Evolutionary conservation across 2,888 invertebrate genomes (phyloP).

Genomic region (Phyto melanocephala): DNA sequence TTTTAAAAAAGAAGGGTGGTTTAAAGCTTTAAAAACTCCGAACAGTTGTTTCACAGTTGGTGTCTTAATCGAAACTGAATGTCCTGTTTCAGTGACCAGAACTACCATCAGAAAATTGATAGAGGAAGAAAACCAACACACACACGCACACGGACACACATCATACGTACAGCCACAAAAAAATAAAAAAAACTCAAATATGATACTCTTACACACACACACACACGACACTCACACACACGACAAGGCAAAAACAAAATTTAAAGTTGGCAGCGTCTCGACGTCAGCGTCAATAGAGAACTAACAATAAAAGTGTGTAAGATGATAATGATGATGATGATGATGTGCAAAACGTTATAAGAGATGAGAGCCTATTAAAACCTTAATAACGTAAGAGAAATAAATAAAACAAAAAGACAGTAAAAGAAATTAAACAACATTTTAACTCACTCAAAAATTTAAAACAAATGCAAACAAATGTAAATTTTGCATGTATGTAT

Average conservation of each 20-base stretch:
- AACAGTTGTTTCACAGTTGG: slow-evolving; percentile 49
- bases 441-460: neutral
- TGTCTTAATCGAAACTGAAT: slow-evolving; percentile 43
- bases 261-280: neutral
- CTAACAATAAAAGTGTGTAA: neutral
- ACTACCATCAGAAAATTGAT: slow-evolving; percentile 37
- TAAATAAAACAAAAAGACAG: neutral
- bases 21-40: slow-evolving; percentile 38
- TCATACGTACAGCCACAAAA: neutral
- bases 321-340: slow-evolving; percentile 25
- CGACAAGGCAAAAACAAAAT: neutral
- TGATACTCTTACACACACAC: no score
- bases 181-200: neutral
- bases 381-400: neutral
- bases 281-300: neutral
- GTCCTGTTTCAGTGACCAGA: slow-evolving; percentile 58
- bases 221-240: slow-evolving; percentile 6
- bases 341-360: slow-evolving; percentile 58
- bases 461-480: neutral
- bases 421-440: neutral
- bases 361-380: slow-evolving; percentile 50
- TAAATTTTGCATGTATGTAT: neutral
- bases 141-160: neutral
- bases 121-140: neutral
- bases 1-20: slow-evolving; percentile 54